These are phyloP conservation scores for Chorisops tibialis DNA, from an alignment of 2,888 invertebrate genomes.

Conservation along the genomic window DNA sequence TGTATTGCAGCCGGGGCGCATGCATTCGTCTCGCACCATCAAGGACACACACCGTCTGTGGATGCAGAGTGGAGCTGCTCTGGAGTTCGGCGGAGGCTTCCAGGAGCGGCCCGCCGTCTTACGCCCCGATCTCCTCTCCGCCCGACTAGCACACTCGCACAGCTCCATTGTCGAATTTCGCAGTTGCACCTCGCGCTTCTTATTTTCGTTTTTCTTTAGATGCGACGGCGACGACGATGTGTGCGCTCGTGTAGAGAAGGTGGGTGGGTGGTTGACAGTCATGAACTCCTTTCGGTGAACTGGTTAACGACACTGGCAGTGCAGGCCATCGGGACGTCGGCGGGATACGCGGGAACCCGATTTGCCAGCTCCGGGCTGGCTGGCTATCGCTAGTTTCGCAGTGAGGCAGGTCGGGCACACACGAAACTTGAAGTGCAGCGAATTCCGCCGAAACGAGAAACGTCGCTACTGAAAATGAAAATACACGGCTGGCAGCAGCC, in stretches of 20 bases:
- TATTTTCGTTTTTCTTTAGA: too few species aligned
- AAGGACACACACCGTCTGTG: neutral
- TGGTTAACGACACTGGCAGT: neutral
- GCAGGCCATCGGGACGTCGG: too few species aligned
- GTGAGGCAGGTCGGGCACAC: constrained; percentile 21
- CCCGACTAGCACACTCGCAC: too few species aligned
- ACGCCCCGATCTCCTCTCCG: too few species aligned
- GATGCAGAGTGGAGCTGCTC: too few species aligned
- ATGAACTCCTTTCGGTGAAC: constrained; percentile 15
- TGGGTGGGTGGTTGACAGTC: neutral
- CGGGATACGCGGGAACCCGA: too few species aligned
- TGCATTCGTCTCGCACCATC: neutral
- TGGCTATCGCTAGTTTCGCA: too few species aligned
- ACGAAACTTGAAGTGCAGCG: constrained; percentile 24
- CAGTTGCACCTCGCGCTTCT: too few species aligned
- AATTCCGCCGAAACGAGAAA: neutral
- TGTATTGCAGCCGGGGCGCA: neutral
- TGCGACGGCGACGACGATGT: neutral
- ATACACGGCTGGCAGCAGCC: neutral
- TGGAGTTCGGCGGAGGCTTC: neutral
- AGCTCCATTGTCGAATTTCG: too few species aligned
- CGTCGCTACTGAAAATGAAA: constrained; percentile 19
- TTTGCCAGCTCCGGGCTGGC: too few species aligned
- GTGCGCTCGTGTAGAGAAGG: neutral
- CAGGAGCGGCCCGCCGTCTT: too few species aligned